phyloP scores from a whole-genome alignment of 2,797 vertebrate species.

The Acipenser transmontanus region DNA sequence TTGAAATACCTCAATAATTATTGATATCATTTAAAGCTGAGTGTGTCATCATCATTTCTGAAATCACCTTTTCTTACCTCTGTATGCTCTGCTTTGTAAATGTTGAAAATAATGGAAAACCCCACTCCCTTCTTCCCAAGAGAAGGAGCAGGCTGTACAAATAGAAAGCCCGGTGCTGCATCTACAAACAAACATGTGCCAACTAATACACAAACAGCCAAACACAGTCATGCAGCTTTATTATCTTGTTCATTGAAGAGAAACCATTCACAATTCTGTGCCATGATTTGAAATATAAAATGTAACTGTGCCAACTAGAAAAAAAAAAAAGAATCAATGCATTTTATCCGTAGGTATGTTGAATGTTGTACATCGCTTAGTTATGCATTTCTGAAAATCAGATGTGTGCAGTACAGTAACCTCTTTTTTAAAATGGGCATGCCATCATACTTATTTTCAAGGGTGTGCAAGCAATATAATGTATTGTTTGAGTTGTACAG shows the following conservation, averaged over 20 bases:
- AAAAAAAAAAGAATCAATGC: not conserved
- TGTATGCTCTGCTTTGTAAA: conserved; percentile 42
- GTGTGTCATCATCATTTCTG: conserved; percentile 30
- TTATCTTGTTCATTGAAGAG: conserved; percentile 31
- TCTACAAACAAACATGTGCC: conserved; percentile 12
- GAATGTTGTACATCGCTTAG: too few relatives aligned
- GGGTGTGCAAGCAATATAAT: too few relatives aligned
- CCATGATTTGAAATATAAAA: conserved; percentile 54
- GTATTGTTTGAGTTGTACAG: too few relatives aligned
- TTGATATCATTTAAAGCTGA: conserved; percentile 34
- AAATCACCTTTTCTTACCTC: conserved; percentile 41
- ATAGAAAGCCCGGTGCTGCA: too few relatives aligned
- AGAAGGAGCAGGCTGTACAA: not conserved
- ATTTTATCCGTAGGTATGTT: too few relatives aligned
- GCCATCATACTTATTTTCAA: too few relatives aligned
- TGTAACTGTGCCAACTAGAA: conserved; percentile 44
- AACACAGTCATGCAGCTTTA: conserved; percentile 18
- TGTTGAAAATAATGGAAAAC: conserved; percentile 16
- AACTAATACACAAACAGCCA: conserved; percentile 16
- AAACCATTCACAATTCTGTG: conserved; percentile 36
- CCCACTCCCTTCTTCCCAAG: not conserved
- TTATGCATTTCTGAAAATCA: too few relatives aligned
- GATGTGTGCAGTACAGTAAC: too few relatives aligned
- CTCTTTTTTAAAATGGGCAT: too few relatives aligned
- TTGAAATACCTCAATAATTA: conserved; percentile 69